Percentiles rank a stretch among this genome's conserved stretches.
Evolutionary conservation across 2,113 vertebrate species (phyloP).

Genomic region (Mormyrus iriodes): DNA sequence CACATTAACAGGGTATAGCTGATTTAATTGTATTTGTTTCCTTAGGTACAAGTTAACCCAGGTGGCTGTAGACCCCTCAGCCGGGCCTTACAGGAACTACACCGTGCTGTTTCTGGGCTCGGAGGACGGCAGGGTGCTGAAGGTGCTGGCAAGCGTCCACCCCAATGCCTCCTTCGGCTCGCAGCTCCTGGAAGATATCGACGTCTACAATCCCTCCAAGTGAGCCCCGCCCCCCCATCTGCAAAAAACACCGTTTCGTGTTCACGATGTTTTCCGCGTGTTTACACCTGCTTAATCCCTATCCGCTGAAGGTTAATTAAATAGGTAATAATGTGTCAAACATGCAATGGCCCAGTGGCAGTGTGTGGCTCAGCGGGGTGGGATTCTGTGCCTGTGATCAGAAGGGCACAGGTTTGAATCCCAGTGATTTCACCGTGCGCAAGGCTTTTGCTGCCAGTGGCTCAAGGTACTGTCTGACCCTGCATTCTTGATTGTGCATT

Average conservation of each 20-base stretch:
- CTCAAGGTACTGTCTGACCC: background rate
- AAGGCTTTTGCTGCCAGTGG: background rate
- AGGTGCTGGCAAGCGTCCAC: conserved; percentile 61
- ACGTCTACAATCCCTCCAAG: conserved; percentile 68
- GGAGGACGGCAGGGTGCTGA: conserved; percentile 74
- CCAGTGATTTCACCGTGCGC: background rate
- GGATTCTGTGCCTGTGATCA: background rate
- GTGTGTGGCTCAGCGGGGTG: background rate
- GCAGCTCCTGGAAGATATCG: conserved; percentile 74
- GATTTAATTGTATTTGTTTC: background rate
- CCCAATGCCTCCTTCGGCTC: conserved; percentile 41
- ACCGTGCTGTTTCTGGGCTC: conserved; percentile 82
- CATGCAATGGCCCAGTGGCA: background rate
- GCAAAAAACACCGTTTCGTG: background rate
- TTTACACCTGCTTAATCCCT: background rate
- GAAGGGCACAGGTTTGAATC: background rate
- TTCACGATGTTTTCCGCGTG: background rate
- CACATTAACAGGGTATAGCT: background rate
- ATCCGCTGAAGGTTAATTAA: background rate
- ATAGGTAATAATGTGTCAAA: background rate
- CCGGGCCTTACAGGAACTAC: conserved; percentile 64
- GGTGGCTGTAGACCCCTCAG: conserved; percentile 69
- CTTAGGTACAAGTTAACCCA: conserved; percentile 72
- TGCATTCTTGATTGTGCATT: background rate
- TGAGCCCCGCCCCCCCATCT: conserved; percentile 35